Evolutionary conservation across 1,140 invertebrate genomes (phyloP).

Genomic region (Trichomalopsis sarcophagae): DNA sequence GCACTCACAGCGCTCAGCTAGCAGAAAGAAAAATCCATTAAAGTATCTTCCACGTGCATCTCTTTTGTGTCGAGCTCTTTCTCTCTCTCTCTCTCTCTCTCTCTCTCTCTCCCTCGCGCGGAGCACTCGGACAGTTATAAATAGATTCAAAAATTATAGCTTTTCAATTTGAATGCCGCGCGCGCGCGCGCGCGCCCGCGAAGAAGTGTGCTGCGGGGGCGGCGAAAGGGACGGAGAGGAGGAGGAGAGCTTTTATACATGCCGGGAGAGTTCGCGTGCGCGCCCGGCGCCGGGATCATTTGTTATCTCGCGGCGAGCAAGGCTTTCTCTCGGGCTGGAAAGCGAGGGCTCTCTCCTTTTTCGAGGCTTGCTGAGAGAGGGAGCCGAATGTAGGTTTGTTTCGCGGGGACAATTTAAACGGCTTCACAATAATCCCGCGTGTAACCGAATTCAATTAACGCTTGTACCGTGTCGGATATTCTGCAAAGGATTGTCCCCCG

Average conservation of each 20-base stretch:
- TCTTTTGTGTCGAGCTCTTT: slow-evolving; percentile 35
- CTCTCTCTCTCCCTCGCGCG: background rate
- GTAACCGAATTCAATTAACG: slow-evolving; percentile 42
- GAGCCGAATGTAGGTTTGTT: slow-evolving; percentile 16
- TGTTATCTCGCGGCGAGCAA: slow-evolving; percentile 44
- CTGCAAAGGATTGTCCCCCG: background rate
- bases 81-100: slow-evolving; percentile 49
- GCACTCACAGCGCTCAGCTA: slow-evolving; percentile 1
- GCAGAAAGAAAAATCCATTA: slow-evolving; percentile 50
- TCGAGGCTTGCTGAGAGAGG: background rate
- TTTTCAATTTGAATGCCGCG: slow-evolving; percentile 53
- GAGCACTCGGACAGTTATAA: slow-evolving; percentile 54
- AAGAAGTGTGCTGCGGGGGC: slow-evolving; percentile 15
- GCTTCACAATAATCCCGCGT: slow-evolving; percentile 28
- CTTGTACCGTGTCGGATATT: background rate
- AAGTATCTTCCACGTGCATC: slow-evolving; percentile 46
- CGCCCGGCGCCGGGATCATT: slow-evolving; percentile 38
- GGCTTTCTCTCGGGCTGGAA: background rate
- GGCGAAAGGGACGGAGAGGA: slow-evolving; percentile 4
- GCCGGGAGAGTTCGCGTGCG: slow-evolving; percentile 27
- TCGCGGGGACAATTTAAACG: slow-evolving; percentile 44
- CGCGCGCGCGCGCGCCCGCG: background rate
- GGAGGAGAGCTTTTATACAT: slow-evolving; percentile 32
- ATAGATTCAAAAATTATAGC: slow-evolving; percentile 59
- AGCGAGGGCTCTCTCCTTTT: background rate